Percentiles rank a stretch among this genome's conserved stretches.
phyloP scores from a whole-genome alignment of 2,888 invertebrate species.

The Dryocosmus kuriphilus region DNA sequence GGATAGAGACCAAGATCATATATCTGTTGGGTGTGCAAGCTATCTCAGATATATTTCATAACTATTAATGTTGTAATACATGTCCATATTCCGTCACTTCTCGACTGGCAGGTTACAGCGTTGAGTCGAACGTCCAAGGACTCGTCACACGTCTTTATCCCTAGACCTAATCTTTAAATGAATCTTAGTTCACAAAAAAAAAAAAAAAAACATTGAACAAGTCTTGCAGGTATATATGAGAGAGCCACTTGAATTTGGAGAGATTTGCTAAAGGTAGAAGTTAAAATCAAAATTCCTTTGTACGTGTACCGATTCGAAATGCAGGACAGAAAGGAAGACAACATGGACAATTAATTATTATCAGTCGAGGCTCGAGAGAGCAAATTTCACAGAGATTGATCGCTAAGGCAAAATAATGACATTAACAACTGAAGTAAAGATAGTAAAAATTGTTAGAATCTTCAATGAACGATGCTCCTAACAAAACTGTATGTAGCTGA shows the following conservation, averaged over 20 bases:
- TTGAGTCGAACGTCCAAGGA: constrained; percentile 10
- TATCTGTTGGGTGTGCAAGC: not conserved
- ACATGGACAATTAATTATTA: too few species aligned
- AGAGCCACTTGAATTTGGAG: not conserved
- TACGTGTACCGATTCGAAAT: too few species aligned
- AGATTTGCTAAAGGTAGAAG: too few species aligned
- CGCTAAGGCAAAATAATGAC: too few species aligned
- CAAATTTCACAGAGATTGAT: too few species aligned
- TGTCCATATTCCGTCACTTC: not conserved
- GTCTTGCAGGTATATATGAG: not conserved
- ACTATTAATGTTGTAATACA: not conserved
- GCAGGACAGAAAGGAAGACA: too few species aligned
- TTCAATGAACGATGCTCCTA: too few species aligned
- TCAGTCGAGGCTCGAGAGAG: too few species aligned
- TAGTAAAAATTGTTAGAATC: too few species aligned
- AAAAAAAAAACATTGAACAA: not conserved
- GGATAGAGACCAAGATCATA: not conserved
- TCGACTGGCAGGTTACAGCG: not conserved
- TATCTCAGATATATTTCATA: not conserved
- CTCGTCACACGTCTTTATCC: not conserved
- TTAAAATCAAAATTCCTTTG: too few species aligned
- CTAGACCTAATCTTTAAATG: not conserved
- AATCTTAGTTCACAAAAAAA: not conserved
- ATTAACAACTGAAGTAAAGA: too few species aligned
- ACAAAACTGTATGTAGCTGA: not conserved